phyloP scores from a whole-genome alignment of 2,113 vertebrate species.

The Coreoperca whiteheadi region DNA sequence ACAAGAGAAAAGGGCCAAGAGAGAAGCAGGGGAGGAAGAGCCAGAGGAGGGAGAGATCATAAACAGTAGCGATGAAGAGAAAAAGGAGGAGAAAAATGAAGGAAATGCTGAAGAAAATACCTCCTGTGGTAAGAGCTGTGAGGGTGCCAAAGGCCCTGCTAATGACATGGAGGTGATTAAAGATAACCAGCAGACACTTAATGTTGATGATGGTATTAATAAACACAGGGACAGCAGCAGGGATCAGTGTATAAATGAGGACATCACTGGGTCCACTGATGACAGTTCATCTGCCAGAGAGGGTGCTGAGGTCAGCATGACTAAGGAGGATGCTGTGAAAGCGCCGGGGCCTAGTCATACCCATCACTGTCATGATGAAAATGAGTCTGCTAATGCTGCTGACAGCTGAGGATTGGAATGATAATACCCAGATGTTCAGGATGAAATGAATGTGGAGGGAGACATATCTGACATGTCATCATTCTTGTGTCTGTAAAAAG shows the following conservation, averaged over 20 bases:
- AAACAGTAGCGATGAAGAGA: constrained; percentile 72
- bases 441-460: constrained; percentile 15
- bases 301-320: constrained; percentile 46
- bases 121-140: neutral
- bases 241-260: neutral
- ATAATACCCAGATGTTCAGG: constrained; percentile 36
- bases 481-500: neutral
- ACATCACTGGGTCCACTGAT: constrained; percentile 16
- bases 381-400: constrained; percentile 49
- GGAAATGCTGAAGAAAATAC: neutral
- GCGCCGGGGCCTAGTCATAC: constrained; percentile 17
- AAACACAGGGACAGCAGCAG: constrained; percentile 25
- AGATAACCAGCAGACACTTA: constrained; percentile 6
- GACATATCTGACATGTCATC: constrained; percentile 33
- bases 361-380: constrained; percentile 37
- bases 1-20: constrained; percentile 60
- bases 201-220: constrained; percentile 5
- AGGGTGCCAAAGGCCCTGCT: neutral
- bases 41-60: constrained; percentile 81
- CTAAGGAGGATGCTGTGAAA: constrained; percentile 28
- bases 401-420: constrained; percentile 41
- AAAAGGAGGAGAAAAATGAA: constrained; percentile 31
- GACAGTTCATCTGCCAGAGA: constrained; percentile 16
- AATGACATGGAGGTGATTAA: constrained; percentile 10
- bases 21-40: constrained; percentile 41